Evolutionary conservation across 2,797 vertebrate species (phyloP).

Genomic region (Emydoidea blandingii): DNA sequence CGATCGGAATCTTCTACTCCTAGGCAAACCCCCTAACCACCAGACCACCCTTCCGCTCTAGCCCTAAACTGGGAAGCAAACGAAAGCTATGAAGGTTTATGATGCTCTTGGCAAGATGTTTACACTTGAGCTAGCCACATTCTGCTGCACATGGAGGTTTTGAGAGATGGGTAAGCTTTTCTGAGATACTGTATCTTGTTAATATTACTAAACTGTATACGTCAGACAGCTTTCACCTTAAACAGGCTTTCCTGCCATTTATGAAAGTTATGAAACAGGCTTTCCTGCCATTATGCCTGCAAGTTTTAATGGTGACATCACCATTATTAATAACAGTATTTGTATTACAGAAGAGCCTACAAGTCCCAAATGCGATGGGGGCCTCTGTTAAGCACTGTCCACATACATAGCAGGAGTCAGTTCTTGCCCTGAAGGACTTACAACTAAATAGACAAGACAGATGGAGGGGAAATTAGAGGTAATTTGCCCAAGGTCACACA

Average conservation of each 20-base stretch:
- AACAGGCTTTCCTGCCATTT: background rate
- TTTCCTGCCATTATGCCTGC: background rate
- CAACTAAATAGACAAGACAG: background rate
- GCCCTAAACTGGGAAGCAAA: no score
- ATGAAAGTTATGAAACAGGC: background rate
- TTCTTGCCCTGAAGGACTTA: background rate
- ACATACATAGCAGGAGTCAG: accelerated
- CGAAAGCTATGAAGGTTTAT: background rate
- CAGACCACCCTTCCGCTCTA: background rate
- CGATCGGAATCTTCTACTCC: background rate
- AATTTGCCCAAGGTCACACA: background rate
- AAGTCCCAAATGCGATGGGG: background rate
- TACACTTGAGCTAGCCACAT: background rate
- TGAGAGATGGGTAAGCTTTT: background rate
- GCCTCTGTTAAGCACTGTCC: background rate
- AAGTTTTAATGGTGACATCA: background rate
- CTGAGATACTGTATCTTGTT: background rate
- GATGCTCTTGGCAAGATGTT: background rate
- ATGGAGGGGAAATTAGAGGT: accelerated
- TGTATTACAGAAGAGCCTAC: background rate
- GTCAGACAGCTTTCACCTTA: background rate
- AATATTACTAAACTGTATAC: background rate
- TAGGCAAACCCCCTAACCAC: background rate
- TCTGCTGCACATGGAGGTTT: background rate
- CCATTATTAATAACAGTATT: background rate